Evolutionary conservation across 1,140 invertebrate species (phyloP).

Genomic region (Aphelinus atriplicis): DNA sequence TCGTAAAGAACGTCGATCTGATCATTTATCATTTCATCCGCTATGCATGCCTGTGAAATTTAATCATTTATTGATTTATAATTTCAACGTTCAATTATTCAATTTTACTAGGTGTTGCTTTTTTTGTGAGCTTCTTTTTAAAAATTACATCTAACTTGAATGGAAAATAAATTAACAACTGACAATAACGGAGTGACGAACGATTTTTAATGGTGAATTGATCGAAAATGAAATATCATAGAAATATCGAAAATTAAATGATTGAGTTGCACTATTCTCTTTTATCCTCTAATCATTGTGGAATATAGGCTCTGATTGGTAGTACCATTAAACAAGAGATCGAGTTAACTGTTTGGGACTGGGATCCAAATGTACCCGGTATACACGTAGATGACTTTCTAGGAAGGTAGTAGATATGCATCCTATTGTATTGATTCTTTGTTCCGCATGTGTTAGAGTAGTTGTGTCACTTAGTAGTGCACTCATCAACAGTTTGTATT

Average conservation of each 20-base stretch:
- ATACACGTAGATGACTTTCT: slow-evolving; percentile 85
- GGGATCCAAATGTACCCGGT: slow-evolving; percentile 82
- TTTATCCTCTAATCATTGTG: slow-evolving; percentile 23
- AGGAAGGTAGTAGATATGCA: slow-evolving; percentile 74
- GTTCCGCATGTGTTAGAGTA: too few relatives aligned
- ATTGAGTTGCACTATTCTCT: neutral
- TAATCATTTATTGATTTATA: neutral
- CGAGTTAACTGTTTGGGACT: slow-evolving; percentile 83
- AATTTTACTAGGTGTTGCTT: slow-evolving; percentile 1
- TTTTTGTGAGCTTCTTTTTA: neutral
- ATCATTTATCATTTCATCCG: slow-evolving; percentile 13
- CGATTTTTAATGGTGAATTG: neutral
- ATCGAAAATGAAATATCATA: neutral
- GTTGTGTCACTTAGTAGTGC: too few relatives aligned
- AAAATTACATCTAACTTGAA: too few relatives aligned
- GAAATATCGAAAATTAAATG: too few relatives aligned
- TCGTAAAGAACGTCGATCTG: neutral
- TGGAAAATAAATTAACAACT: too few relatives aligned
- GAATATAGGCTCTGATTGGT: slow-evolving; percentile 74
- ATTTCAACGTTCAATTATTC: neutral
- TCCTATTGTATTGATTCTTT: too few relatives aligned
- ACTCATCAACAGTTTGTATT: too few relatives aligned
- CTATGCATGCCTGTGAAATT: slow-evolving; percentile 32
- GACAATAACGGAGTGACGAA: too few relatives aligned
- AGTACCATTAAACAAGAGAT: slow-evolving; percentile 76